phyloP scores from a whole-genome alignment of 1,140 invertebrate species.

The Marisa cornuarietis region DNA sequence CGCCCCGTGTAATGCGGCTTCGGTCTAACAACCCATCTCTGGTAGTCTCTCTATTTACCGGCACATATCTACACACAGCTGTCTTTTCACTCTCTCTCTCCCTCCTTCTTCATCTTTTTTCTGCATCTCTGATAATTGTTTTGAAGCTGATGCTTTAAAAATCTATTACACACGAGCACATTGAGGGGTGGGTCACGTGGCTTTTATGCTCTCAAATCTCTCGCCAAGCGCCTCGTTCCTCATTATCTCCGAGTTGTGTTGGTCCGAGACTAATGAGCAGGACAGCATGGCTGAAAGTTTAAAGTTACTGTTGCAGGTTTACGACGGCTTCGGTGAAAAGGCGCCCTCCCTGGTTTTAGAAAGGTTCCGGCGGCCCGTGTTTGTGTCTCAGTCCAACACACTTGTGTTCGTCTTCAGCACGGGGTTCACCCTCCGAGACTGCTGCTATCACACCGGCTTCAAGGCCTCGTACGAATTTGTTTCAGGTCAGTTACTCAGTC shows the following conservation, averaged over 20 bases:
- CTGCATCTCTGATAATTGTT: too few relatives aligned
- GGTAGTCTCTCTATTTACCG: neutral
- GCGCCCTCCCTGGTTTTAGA: slow-evolving; percentile 43
- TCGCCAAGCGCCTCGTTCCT: too few relatives aligned
- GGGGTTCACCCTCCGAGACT: slow-evolving; percentile 38
- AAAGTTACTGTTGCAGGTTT: slow-evolving; percentile 41
- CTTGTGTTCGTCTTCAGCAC: slow-evolving; percentile 53
- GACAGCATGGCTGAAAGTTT: neutral
- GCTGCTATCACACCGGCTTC: slow-evolving; percentile 53
- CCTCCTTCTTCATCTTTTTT: too few relatives aligned
- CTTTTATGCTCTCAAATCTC: too few relatives aligned
- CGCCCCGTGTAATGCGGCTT: too few relatives aligned
- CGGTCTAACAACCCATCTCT: too few relatives aligned
- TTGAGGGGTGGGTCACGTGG: too few relatives aligned
- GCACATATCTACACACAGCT: neutral
- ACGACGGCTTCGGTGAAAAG: slow-evolving; percentile 48
- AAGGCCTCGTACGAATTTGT: slow-evolving; percentile 56
- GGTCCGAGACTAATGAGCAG: neutral
- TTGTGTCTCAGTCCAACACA: slow-evolving; percentile 54
- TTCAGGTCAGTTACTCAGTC: slow-evolving; percentile 39
- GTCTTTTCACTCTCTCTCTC: too few relatives aligned
- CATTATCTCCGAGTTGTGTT: too few relatives aligned
- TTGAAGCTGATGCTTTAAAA: too few relatives aligned
- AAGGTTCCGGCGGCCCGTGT: slow-evolving; percentile 41
- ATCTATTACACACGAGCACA: too few relatives aligned